A percentile compares a stretch with the other conserved stretches of the same genome.
Evolutionary conservation across 2,113 vertebrate species (phyloP).

Genomic region (Typhlomys cinereus): DNA sequence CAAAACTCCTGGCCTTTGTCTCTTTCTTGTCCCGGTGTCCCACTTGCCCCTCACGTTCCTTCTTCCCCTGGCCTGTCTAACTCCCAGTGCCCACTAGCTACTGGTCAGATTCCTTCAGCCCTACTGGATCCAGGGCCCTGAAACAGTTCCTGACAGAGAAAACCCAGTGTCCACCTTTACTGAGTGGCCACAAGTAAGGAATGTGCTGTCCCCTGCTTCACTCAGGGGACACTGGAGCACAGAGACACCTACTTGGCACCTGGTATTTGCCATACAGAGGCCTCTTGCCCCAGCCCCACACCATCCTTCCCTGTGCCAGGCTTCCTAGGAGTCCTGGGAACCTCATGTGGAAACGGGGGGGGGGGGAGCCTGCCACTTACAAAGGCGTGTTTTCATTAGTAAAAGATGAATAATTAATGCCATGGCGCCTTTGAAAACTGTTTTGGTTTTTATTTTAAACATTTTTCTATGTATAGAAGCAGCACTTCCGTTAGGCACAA

Average conservation of each 20-base stretch:
- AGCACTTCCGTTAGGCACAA: slow-evolving; percentile 62
- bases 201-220: neutral
- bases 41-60: neutral
- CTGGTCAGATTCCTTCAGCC: neutral
- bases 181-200: no score
- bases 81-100: neutral
- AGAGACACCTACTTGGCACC: neutral
- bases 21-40: neutral
- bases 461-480: slow-evolving; percentile 75
- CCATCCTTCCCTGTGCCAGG: neutral
- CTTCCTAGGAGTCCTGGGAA: neutral
- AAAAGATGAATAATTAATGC: slow-evolving; percentile 75
- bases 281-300: fast-evolving
- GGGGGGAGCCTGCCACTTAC: neutral
- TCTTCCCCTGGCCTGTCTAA: neutral
- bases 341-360: neutral
- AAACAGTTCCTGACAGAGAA: neutral
- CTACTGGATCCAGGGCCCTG: neutral
- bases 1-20: neutral
- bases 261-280: neutral
- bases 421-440: slow-evolving; percentile 47
- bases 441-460: slow-evolving; percentile 76
- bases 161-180: neutral
- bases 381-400: slow-evolving; percentile 71
- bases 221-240: neutral